These are phyloP conservation scores for Rhabdornis inornatus DNA, from an alignment of 2,113 vertebrate species.

Conservation along the genomic window DNA sequence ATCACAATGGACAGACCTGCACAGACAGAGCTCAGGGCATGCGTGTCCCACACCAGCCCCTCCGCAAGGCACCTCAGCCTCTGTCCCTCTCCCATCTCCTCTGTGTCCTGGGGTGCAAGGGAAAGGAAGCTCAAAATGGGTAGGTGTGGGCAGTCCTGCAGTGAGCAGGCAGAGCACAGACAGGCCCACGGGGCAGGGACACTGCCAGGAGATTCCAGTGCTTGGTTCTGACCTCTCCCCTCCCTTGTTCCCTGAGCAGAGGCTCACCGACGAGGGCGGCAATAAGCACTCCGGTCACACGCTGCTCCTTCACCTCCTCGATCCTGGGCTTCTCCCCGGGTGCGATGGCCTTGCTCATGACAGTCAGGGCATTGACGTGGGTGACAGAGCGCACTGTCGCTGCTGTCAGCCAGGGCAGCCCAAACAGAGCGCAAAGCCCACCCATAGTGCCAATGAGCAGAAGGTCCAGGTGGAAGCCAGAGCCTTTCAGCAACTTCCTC, in stretches of 20 bases:
- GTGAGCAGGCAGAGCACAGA: background rate
- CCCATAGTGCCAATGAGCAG: constrained; percentile 92
- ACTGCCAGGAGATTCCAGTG: background rate
- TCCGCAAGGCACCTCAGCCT: fast-evolving
- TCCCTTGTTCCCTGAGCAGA: background rate
- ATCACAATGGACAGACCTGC: constrained; percentile 96
- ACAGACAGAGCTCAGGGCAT: background rate
- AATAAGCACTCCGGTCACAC: constrained; percentile 89
- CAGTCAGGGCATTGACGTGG: constrained; percentile 92
- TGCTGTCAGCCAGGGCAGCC: constrained; percentile 93
- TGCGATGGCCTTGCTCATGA: constrained; percentile 95
- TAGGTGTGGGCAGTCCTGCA: background rate
- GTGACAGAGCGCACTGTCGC: constrained; percentile 94
- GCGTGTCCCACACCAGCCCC: background rate
- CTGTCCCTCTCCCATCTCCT: fast-evolving
- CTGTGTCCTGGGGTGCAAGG: background rate
- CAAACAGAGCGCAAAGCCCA: constrained; percentile 89
- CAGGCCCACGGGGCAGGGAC: background rate
- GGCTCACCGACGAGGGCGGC: constrained; percentile 91
- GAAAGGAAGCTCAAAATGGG: background rate
- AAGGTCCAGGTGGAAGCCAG: constrained; percentile 95
- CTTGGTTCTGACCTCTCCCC: background rate
- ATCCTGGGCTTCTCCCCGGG: constrained; percentile 94
- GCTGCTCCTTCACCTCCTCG: constrained; percentile 95
- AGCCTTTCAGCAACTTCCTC: constrained; percentile 88